A percentile compares a stretch with the other conserved stretches of the same genome.
Evolutionary conservation across 1,140 invertebrate genomes (phyloP).

Genomic region (Pseudomyrmex concolor): DNA sequence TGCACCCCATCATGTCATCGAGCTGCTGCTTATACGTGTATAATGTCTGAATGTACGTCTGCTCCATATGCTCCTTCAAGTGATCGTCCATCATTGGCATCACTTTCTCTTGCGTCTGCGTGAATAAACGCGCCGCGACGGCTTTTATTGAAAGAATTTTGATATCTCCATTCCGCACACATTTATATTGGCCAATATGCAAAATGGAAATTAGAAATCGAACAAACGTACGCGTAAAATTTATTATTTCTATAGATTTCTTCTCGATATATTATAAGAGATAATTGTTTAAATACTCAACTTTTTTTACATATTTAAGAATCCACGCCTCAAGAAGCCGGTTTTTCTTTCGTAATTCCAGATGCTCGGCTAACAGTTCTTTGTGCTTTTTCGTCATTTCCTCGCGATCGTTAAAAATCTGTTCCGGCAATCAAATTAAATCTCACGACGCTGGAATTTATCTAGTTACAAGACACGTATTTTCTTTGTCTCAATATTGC

Average conservation of each 20-base stretch:
- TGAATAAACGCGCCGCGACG: background rate
- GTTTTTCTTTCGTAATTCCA: constrained; percentile 63
- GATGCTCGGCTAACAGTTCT: constrained; percentile 57
- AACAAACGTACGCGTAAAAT: constrained; percentile 1
- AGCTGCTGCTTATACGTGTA: constrained; percentile 64
- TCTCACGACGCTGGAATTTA: constrained; percentile 15
- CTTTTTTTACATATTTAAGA: constrained; percentile 68
- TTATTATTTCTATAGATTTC: background rate
- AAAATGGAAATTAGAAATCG: background rate
- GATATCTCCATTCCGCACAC: background rate
- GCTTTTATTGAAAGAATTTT: constrained; percentile 4
- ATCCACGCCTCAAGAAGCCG: constrained; percentile 67
- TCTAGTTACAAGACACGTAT: background rate
- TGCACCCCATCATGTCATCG: constrained; percentile 53
- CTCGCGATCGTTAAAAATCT: constrained; percentile 65
- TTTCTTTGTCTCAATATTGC: background rate
- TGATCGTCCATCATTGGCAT: constrained; percentile 13
- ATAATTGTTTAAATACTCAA: constrained; percentile 18
- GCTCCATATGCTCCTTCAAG: constrained; percentile 58
- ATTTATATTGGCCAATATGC: background rate
- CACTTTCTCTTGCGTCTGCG: constrained; percentile 67
- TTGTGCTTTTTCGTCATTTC: constrained; percentile 60
- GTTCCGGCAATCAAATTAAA: background rate
- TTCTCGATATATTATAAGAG: background rate
- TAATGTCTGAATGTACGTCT: constrained; percentile 66